Base-by-base conservation (phyloP, 2,888 invertebrate genomes). In the Cerceris rybyensis region DNA sequence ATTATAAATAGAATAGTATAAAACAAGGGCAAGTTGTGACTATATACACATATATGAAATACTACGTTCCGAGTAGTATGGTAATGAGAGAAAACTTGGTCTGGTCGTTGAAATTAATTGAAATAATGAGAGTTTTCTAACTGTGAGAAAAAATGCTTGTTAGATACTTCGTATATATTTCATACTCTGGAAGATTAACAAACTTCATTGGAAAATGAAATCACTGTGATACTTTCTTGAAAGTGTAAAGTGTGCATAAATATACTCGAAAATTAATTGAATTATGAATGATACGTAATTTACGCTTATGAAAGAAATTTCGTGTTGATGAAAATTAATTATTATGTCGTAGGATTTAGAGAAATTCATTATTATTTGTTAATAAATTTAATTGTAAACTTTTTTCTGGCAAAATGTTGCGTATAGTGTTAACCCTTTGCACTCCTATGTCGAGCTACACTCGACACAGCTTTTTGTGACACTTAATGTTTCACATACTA, bases 121-220 rank as follows among this genome's bases (percentile, higher is more conserved):
- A 72, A 77, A 14, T 78, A 78, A 76, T 65, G 73, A 73, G 72
- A 77, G 77, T 79, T 73, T 42, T 39, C 17, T 52, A 73, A 73
- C 65, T 77, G 13, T 7, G 42, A 41, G 28, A 16, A 72, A 67
- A 57, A 77, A 59, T 52, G 55, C 43, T 72, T 68, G 77, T 57
- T 28, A 65, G 17, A 68, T 76, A 68, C 60, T 68, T 64, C 6
- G 46, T 49, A 8, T 65, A 72, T 65, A 57, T 65, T 72, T 77
- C 68, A 68, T 72, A 17, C 57, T 57, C 75, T 39, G 28, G 58
- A 13, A 13, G 50, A 63, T 59, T 54, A 64, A 54, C 16, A 64
- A 55, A 78, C 63, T 7, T 17, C 16, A 17, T 55, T 42, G 43
- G 16, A 17, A 54, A 63, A 60, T 63, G 14, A 54, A 63, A 60